Evolutionary conservation across 2,797 vertebrate genomes (phyloP).

Genomic region (Astyanax mexicanus): DNA sequence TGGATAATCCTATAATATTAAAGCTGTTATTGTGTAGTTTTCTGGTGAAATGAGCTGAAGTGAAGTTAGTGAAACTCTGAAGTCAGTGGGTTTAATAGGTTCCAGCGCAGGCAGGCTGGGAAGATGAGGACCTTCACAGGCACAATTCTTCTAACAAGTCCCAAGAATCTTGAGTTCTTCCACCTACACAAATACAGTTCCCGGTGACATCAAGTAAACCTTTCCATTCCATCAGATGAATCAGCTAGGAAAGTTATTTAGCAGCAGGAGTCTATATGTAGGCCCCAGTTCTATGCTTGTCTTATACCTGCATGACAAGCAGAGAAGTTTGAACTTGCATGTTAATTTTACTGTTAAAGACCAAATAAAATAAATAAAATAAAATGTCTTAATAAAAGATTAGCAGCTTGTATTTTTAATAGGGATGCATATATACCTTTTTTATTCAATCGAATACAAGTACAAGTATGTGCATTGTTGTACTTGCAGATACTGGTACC

Average conservation of each 20-base stretch:
- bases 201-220: constrained; percentile 19
- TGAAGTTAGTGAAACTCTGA: not conserved
- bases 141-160: not conserved
- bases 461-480: no score
- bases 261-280: no score
- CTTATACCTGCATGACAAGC: no score
- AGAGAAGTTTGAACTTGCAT: no score
- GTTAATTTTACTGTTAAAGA: no score
- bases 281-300: no score
- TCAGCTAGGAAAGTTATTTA: constrained; percentile 45
- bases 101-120: not conserved
- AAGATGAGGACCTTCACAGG: not conserved
- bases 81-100: not conserved
- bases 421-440: no score
- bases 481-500: no score
- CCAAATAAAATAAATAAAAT: no score
- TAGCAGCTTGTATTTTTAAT: no score
- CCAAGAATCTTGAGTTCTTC: not conserved
- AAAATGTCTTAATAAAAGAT: no score
- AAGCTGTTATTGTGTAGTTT: not conserved
- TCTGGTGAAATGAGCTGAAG: not conserved
- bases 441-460: no score
- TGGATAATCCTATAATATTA: not conserved
- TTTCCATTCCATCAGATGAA: constrained; percentile 47
- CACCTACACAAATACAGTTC: not conserved